Evolutionary conservation across 2,888 invertebrate species (phyloP), one percentile per base, ranked within the genome.

Genomic region (Ligdia adustata): DNA sequence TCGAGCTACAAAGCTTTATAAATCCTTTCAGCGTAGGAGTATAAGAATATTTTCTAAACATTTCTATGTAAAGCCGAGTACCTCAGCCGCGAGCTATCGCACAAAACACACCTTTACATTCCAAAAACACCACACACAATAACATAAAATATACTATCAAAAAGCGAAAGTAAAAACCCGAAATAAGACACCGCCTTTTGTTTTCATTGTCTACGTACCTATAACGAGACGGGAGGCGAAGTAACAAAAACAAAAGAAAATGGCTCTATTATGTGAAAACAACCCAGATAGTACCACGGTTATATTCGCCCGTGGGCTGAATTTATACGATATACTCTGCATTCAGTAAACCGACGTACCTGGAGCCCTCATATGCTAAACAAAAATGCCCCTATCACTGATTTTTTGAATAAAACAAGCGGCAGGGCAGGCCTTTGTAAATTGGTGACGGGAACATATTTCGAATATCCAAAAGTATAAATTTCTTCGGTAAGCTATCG

Each of bases 221-320:
- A 82, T 86, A 85, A 85, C 84, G 81, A 75, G 80, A 75, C 79
- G 75, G 74, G 69, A 73, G 57, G 76, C 67, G 72, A 76, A 78
- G 82, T 76, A 81, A 85, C 85, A 89, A 90, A 90, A 90, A 89
- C 89, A 88, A 85, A 89, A 88, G 88, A 82, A 89, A 88, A 90
- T 87, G 79, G 85, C 83, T 88, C 87, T 87, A 90, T 90, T 89
- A 89, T 90, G 88, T 89, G 90, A 89, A 89, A 90, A 90, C 89
- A 90, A 86, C 79, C 80, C 80, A 72, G 76, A 82, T 80, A 86
- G 84, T 84, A 83, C 77, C 76, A 76, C 83, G 80, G 83, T 86
- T 88, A 86, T 89, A 82, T 81, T 85, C 81, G 78, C 85, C 88
- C 87, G 87, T 85, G 87, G 87, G 81, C 80, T 79, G 89, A 88